A percentile compares a stretch with the other conserved stretches of the same genome.
Evolutionary conservation across 2,888 invertebrate genomes (phyloP).

Genomic region (Meliscaeva auricollis): DNA sequence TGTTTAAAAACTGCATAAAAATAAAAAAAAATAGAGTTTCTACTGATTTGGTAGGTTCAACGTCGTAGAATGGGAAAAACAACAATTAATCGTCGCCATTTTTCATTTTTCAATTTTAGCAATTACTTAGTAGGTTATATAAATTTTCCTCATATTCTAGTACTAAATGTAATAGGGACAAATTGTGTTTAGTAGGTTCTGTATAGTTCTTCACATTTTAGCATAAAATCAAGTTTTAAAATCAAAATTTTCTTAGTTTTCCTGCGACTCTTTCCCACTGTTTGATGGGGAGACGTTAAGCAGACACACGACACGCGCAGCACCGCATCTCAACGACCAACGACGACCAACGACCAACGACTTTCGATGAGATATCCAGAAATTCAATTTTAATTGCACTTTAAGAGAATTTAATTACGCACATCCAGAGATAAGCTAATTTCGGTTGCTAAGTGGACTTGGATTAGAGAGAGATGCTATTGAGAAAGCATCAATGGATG

Average conservation of each 20-base stretch:
- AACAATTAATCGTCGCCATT: too few relatives aligned
- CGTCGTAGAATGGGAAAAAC: too few relatives aligned
- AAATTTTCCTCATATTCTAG: too few relatives aligned
- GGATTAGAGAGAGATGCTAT: background rate
- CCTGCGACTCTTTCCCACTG: background rate
- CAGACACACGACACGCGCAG: constrained; percentile 50
- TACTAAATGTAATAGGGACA: too few relatives aligned
- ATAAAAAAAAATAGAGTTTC: too few relatives aligned
- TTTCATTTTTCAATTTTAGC: too few relatives aligned
- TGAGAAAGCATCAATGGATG: background rate
- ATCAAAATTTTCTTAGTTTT: too few relatives aligned
- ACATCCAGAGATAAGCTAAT: constrained; percentile 74
- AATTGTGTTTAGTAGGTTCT: too few relatives aligned
- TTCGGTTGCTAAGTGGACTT: constrained; percentile 71
- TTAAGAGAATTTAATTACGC: constrained; percentile 75
- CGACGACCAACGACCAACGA: background rate
- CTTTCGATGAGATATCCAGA: constrained; percentile 45
- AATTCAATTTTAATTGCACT: constrained; percentile 73
- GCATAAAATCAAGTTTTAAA: too few relatives aligned
- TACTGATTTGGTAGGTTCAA: too few relatives aligned
- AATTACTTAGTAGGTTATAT: too few relatives aligned
- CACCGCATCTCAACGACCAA: background rate
- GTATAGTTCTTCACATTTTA: too few relatives aligned
- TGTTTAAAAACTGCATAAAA: background rate
- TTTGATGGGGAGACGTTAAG: background rate